These are phyloP conservation scores for Aselliscus stoliczkanus DNA, from an alignment of 2,797 vertebrate species.

Conservation along the genomic window DNA sequence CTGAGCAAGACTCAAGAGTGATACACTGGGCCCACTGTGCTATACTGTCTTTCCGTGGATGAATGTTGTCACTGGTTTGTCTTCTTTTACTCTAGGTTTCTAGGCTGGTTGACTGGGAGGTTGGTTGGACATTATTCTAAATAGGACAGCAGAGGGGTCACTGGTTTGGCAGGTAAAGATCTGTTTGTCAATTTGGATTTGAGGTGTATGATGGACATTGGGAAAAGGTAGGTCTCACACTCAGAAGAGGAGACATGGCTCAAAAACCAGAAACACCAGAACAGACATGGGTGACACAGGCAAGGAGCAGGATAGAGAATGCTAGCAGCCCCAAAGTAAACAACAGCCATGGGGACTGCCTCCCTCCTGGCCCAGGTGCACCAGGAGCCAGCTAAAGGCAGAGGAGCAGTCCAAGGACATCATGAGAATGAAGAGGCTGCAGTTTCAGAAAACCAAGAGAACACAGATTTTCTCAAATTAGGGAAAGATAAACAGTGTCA, in stretches of 20 bases:
- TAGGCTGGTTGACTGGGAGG: background rate
- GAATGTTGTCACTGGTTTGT: background rate
- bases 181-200: background rate
- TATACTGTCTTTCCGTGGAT: background rate
- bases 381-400: background rate
- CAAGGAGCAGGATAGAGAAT: background rate
- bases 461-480: background rate
- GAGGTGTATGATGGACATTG: background rate
- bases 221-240: background rate
- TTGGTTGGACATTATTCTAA: background rate
- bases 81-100: background rate
- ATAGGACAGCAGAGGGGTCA: background rate
- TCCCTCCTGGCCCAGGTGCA: background rate
- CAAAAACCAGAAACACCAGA: background rate
- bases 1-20: background rate
- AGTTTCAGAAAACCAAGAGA: background rate
- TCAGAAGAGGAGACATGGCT: background rate
- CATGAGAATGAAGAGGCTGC: background rate
- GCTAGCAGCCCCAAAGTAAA: background rate
- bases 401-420: background rate
- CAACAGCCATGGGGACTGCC: background rate
- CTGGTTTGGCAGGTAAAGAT: background rate
- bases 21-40: background rate
- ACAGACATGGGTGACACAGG: background rate
- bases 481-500: background rate